Evolutionary conservation across 92 coral and sea anemone genomes (phyloP).

Genomic region (Palythoa grandiflora): DNA sequence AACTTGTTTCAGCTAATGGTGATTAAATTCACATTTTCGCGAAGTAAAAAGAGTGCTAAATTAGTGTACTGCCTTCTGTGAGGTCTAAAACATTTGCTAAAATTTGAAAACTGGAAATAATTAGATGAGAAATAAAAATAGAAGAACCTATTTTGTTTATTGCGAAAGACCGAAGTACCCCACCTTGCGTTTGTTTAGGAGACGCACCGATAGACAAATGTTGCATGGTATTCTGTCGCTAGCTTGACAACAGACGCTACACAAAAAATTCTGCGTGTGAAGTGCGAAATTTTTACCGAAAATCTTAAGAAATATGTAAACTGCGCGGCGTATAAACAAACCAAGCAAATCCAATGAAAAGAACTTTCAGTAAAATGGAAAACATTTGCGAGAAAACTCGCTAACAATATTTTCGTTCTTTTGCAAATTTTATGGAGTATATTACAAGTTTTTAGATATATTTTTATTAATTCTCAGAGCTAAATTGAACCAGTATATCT

Average conservation of each 20-base stretch:
- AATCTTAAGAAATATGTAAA: constrained; percentile 15
- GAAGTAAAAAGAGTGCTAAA: constrained; percentile 54
- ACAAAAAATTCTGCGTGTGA: constrained; percentile 15
- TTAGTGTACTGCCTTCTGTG: constrained; percentile 53
- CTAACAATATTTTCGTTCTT: background rate
- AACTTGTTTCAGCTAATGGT: constrained; percentile 89
- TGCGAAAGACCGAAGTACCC: constrained; percentile 6
- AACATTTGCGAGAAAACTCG: background rate
- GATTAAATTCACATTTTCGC: constrained; percentile 67
- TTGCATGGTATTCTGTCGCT: constrained; percentile 52
- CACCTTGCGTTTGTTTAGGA: constrained; percentile 24
- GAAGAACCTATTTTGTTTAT: background rate
- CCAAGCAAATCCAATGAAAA: background rate
- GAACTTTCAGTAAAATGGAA: background rate
- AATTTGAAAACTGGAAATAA: constrained; percentile 18
- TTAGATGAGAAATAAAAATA: background rate
- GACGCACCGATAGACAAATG: constrained; percentile 30
- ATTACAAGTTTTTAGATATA: constrained; percentile 12
- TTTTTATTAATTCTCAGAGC: constrained; percentile 40
- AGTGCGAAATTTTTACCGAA: constrained; percentile 3
- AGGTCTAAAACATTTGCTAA: background rate
- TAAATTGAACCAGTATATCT: constrained; percentile 42
- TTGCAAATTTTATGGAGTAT: constrained; percentile 12
- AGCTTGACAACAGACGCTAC: constrained; percentile 27
- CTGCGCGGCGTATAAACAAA: background rate